Conservation (phyloP, 2,797 vertebrate genomes). For the Danio tinwini region DNA sequence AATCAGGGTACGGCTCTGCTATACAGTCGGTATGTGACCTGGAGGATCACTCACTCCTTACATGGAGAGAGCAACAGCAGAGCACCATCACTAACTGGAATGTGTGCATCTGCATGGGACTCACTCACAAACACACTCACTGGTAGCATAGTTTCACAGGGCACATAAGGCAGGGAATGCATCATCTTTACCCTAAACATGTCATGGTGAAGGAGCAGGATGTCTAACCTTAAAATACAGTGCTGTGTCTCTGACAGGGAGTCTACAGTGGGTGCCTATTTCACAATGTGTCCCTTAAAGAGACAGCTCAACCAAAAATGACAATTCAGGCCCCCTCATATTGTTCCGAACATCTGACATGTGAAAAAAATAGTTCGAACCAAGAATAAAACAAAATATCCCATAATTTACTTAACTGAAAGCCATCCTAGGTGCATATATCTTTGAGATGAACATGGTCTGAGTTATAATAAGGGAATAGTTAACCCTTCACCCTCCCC, state of each 20-base stretch:
- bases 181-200: conserved; percentile 73
- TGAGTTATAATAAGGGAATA: too few relatives aligned
- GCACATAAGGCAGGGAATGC: conserved; percentile 61
- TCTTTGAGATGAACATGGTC: too few relatives aligned
- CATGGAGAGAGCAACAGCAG: conserved; percentile 48
- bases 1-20: conserved; percentile 15
- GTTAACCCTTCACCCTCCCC: too few relatives aligned
- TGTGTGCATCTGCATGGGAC: not conserved
- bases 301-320: not conserved
- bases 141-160: conserved; percentile 52
- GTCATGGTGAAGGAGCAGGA: conserved; percentile 51
- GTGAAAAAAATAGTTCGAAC: too few relatives aligned
- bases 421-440: too few relatives aligned
- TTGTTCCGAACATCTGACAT: not conserved
- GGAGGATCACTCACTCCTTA: conserved; percentile 52
- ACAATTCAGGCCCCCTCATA: not conserved
- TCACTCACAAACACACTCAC: not conserved
- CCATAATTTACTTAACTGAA: too few relatives aligned
- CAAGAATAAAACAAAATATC: too few relatives aligned
- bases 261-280: conserved; percentile 37
- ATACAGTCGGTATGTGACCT: conserved; percentile 47
- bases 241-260: conserved; percentile 35
- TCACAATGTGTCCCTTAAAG: conserved; percentile 30
- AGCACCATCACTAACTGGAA: conserved; percentile 11
- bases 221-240: conserved; percentile 50